phyloP scores from a whole-genome alignment of 1,140 invertebrate genomes.

The Tetramorium parvispinum region DNA sequence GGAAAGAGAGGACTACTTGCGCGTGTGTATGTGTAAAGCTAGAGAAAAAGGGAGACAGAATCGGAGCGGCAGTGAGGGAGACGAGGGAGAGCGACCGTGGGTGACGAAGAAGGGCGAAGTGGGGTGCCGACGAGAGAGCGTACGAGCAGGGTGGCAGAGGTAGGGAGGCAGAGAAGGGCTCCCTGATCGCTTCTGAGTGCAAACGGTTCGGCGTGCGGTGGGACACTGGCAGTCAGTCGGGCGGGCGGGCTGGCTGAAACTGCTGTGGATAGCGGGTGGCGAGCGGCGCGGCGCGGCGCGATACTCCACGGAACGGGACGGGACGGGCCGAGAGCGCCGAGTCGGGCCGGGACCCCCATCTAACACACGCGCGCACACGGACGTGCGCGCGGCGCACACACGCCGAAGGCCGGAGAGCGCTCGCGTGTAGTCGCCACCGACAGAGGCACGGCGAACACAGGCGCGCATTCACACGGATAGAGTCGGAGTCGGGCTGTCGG shows the following conservation, averaged over 20 bases:
- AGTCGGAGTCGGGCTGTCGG: constrained; percentile 60
- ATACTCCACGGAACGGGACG: constrained; percentile 79
- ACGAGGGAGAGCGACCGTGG: constrained; percentile 56
- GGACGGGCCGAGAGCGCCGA: constrained; percentile 79
- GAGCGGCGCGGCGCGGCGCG: constrained; percentile 75
- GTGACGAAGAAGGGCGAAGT: constrained; percentile 37
- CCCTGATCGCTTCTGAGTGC: constrained; percentile 83
- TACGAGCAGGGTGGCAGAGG: constrained; percentile 71
- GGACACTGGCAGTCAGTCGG: constrained; percentile 81
- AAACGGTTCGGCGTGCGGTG: constrained; percentile 85
- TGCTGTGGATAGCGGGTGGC: constrained; percentile 83
- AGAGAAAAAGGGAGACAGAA: constrained; percentile 35
- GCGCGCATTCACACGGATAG: constrained; percentile 70
- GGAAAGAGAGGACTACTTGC: constrained; percentile 31
- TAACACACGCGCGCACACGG: constrained; percentile 69
- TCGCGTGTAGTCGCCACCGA: constrained; percentile 39
- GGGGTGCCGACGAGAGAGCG: constrained; percentile 71
- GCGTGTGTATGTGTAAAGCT: neutral
- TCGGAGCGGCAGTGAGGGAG: constrained; percentile 28
- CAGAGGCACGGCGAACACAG: constrained; percentile 70
- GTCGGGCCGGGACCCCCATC: constrained; percentile 81
- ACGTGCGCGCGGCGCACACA: constrained; percentile 71
- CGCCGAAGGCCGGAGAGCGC: constrained; percentile 67
- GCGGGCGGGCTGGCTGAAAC: constrained; percentile 79
- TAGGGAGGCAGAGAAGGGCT: constrained; percentile 74